Conservation (phyloP, 2,888 invertebrate genomes). For the Meganola albula region DNA sequence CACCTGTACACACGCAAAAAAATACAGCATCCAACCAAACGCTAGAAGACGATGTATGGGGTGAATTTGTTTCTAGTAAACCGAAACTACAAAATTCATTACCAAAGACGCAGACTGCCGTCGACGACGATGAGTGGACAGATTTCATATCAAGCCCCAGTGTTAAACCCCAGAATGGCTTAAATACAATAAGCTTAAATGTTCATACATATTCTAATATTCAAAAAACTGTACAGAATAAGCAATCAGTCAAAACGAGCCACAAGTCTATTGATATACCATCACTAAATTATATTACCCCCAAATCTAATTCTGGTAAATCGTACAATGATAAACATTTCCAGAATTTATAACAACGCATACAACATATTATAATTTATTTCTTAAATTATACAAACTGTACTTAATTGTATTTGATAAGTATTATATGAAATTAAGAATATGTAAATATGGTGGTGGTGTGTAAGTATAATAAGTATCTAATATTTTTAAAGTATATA, state of each 20-base stretch:
- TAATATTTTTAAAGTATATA: constrained; percentile 30
- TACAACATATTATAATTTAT: constrained; percentile 33
- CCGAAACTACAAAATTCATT: constrained; percentile 44
- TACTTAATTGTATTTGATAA: constrained; percentile 53
- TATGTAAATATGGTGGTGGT: constrained; percentile 59
- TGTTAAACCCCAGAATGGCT: constrained; percentile 61
- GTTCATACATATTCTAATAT: constrained; percentile 64
- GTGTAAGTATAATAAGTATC: constrained; percentile 34
- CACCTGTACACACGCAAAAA: constrained; percentile 52
- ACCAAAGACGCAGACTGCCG: constrained; percentile 44
- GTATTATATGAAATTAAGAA: constrained; percentile 29
- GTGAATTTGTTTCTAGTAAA: constrained; percentile 77
- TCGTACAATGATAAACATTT: constrained; percentile 64
- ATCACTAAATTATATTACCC: constrained; percentile 65
- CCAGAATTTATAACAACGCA: constrained; percentile 75
- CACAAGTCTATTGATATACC: constrained; percentile 60
- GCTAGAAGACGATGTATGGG: constrained; percentile 78
- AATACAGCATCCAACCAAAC: constrained; percentile 33
- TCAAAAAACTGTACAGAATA: constrained; percentile 48
- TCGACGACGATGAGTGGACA: constrained; percentile 71
- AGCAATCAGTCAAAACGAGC: constrained; percentile 44
- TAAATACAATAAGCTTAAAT: constrained; percentile 69
- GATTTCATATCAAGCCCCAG: constrained; percentile 69
- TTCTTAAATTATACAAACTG: constrained; percentile 28
- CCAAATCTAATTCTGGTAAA: constrained; percentile 55